These are phyloP conservation scores for Anhinga rufa DNA, from an alignment of 2,113 vertebrate genomes.

Conservation along the genomic window DNA sequence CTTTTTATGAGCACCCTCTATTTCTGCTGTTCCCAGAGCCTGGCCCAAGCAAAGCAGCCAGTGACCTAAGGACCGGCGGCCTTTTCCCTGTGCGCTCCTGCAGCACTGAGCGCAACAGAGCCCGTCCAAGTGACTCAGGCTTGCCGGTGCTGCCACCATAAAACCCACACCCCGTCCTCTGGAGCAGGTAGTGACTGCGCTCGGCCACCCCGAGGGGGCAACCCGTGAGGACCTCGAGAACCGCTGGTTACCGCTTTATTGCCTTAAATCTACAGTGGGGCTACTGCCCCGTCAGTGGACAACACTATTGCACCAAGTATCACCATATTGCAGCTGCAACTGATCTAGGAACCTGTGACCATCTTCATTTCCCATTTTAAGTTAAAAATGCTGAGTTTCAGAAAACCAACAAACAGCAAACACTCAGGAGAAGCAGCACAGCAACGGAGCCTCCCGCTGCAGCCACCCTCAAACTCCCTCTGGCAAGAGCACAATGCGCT, in stretches of 20 bases:
- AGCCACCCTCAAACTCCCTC: neutral
- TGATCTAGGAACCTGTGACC: neutral
- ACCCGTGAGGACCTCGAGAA: neutral
- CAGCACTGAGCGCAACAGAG: neutral
- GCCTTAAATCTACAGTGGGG: neutral
- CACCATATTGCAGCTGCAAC: accelerated
- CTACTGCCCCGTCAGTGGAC: neutral
- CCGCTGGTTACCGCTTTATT: neutral
- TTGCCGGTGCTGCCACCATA: neutral
- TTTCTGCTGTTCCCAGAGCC: neutral
- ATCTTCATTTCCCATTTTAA: neutral
- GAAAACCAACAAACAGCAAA: neutral
- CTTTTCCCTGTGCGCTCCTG: neutral
- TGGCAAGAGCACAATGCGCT: accelerated
- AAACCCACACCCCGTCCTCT: neutral
- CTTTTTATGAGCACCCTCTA: neutral
- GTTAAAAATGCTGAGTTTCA: neutral
- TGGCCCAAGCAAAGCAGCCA: neutral
- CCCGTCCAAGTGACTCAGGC: neutral
- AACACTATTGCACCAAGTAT: accelerated
- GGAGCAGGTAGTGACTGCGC: neutral
- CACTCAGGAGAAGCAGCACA: neutral
- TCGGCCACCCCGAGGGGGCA: neutral
- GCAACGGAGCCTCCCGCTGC: accelerated
- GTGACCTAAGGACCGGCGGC: neutral